Base-by-base conservation (phyloP, 2,888 invertebrate species). In the Chloromyia formosa region DNA sequence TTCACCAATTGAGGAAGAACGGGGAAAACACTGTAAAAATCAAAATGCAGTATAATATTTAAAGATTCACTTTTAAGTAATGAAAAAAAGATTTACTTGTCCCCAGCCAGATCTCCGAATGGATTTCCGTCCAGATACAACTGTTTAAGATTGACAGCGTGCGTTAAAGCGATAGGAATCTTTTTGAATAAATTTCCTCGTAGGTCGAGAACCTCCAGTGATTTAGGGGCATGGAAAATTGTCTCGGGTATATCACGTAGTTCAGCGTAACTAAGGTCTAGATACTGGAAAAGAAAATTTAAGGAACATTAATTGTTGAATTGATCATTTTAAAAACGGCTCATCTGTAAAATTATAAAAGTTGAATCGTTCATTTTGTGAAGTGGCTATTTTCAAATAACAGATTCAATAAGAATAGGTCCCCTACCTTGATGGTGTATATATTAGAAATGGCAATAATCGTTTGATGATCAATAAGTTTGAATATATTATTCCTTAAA, bases 401-500 rank as follows among this genome's bases (percentile, higher is more conserved):
- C n/a, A n/a, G n/a, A n/a, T n/a, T n/a, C n/a, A n/a, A n/a, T n/a
- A n/a, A n/a, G n/a, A n/a, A n/a, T n/a, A n/a, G n/a, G n/a, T 35
- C 2, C n/a, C 20, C 14, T 81, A 93, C 93, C 88, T 92, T 91
- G 58, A 94, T 83, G 78, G 87, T 85, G 0, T 87, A 82, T 64
- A 94, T 83, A 75, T 89, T 89, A 0, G 89, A 88, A 20, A 95
- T 88, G 0, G 94, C 93, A 0, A 89, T 85, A 0, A 88, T 80
- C 0, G 92, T 91, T 14, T 86, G 86, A 7, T 88, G 86, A 80
- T 93, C 92, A 5, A 94, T 88, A 0, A 88, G 86, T 14, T 86
- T 86, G 14, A 96, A 86, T 0, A 92, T 92, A 84, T 96, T 96
- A n/a, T 89, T 88, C 77, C 90, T 90, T 23, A 96, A 85, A 79